A percentile compares a stretch with the other conserved stretches of the same genome.
These are phyloP conservation scores for Gibbula magus DNA, from an alignment of 2,888 invertebrate species.

Conservation along the genomic window DNA sequence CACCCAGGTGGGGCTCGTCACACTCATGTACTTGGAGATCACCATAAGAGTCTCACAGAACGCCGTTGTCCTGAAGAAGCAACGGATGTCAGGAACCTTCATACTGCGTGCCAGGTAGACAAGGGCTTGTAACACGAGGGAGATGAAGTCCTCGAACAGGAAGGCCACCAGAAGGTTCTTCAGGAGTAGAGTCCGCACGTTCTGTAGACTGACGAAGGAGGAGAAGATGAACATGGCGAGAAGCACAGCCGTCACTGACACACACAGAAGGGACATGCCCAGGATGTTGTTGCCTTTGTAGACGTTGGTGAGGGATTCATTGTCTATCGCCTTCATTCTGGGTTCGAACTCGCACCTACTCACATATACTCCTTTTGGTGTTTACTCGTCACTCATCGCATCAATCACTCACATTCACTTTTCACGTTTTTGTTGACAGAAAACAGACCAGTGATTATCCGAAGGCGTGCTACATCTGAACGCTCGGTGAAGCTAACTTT, in stretches of 20 bases:
- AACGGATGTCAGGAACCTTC: conserved; percentile 33
- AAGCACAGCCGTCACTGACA: not conserved
- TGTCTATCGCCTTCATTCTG: not conserved
- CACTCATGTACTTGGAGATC: conserved; percentile 32
- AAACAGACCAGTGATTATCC: too few species aligned
- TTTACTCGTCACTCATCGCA: too few species aligned
- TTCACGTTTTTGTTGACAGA: too few species aligned
- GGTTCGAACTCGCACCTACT: too few species aligned
- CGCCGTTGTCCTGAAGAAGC: conserved; percentile 30
- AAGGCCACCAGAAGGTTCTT: not conserved
- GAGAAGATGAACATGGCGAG: not conserved
- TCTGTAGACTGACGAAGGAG: not conserved
- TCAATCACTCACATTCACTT: too few species aligned
- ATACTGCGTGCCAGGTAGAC: conserved; percentile 27
- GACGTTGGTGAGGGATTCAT: not conserved
- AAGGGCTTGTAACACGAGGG: conserved; percentile 12
- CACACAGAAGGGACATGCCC: not conserved
- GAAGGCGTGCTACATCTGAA: too few species aligned
- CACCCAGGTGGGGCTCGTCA: conserved; percentile 30
- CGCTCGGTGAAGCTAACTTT: too few species aligned
- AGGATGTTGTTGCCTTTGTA: not conserved
- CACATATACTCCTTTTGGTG: too few species aligned
- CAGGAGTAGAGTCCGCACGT: not conserved
- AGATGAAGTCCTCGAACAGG: not conserved
- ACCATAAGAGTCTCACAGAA: conserved; percentile 30